phyloP scores from a whole-genome alignment of 2,113 vertebrate species.

The Spilogale gracilis region DNA sequence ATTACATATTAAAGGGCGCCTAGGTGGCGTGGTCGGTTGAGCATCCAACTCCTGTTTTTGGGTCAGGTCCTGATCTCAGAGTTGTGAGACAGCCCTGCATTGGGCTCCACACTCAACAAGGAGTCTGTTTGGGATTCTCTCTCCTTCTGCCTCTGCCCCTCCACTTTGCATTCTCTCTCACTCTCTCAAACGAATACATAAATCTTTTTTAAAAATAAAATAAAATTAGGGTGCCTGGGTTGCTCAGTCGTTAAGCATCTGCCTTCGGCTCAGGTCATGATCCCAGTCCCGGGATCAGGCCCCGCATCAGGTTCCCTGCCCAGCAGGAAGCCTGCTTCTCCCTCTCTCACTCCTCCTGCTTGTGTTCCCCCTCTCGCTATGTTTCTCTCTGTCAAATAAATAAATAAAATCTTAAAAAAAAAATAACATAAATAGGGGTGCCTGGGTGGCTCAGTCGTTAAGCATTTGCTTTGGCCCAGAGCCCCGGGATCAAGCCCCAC shows the following conservation, averaged over 20 bases:
- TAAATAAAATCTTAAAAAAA: neutral
- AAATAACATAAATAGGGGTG: neutral
- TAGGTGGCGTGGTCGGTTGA: too few relatives aligned
- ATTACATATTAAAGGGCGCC: neutral
- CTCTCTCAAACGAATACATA: neutral
- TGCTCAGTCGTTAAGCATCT: neutral
- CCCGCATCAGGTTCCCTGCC: neutral
- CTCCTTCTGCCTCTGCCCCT: neutral
- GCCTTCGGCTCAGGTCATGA: too few relatives aligned
- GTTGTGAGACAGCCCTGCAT: neutral
- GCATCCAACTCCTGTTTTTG: neutral
- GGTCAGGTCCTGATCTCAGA: neutral
- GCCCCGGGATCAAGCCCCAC: neutral
- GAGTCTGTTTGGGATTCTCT: neutral
- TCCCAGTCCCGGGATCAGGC: neutral
- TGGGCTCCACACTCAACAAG: neutral
- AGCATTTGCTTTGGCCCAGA: neutral
- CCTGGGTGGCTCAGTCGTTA: neutral
- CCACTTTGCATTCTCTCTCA: neutral
- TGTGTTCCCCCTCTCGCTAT: neutral
- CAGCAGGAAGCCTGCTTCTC: neutral
- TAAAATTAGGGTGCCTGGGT: neutral
- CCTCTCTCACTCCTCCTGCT: neutral
- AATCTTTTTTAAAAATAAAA: neutral
- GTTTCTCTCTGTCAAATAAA: neutral